These are phyloP conservation scores for Platynereis dumerilii DNA, from an alignment of 2,888 invertebrate genomes.

Conservation along the genomic window DNA sequence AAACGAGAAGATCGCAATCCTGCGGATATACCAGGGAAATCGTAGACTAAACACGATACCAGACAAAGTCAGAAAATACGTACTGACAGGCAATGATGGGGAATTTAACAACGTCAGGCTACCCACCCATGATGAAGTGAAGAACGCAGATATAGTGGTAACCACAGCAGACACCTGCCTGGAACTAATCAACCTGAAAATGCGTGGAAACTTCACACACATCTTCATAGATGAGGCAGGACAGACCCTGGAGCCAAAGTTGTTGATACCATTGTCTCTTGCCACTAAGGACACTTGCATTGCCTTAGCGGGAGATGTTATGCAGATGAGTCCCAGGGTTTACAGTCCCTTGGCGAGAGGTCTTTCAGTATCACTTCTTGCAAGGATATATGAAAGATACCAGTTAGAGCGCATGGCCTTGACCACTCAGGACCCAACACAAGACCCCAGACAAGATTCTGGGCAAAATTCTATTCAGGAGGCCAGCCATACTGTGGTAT, in stretches of 20 bases:
- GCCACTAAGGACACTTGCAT: not conserved
- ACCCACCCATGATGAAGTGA: too few relatives aligned
- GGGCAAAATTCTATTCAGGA: too few relatives aligned
- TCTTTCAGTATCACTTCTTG: not conserved
- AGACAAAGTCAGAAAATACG: too few relatives aligned
- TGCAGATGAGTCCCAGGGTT: not conserved
- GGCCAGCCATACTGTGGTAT: not conserved
- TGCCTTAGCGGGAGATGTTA: not conserved
- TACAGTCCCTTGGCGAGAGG: not conserved
- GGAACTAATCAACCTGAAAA: not conserved
- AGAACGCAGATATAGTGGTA: too few relatives aligned
- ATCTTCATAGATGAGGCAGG: constrained; percentile 1
- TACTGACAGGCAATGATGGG: too few relatives aligned
- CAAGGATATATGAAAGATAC: not conserved
- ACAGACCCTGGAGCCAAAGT: not conserved
- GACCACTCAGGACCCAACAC: too few relatives aligned
- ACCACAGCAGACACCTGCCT: not conserved
- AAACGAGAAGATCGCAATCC: too few relatives aligned
- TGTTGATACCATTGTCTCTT: not conserved
- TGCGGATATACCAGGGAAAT: too few relatives aligned
- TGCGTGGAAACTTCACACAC: not conserved
- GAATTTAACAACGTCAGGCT: too few relatives aligned
- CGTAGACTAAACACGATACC: too few relatives aligned
- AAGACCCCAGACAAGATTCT: too few relatives aligned
- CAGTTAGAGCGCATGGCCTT: too few relatives aligned